phyloP scores from a whole-genome alignment of 2,888 invertebrate genomes.

The Periphyllus acericola region DNA sequence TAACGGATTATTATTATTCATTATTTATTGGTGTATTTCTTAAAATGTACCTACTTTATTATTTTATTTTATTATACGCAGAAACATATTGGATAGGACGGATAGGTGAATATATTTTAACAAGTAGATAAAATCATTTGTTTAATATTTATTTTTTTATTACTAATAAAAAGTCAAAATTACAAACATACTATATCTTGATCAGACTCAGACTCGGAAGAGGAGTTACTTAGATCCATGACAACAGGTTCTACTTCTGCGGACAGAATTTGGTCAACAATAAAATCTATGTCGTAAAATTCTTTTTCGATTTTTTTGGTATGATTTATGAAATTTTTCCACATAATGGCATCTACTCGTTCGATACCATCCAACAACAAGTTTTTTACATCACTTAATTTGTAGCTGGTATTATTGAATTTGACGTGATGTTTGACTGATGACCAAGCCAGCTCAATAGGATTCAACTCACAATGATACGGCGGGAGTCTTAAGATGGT shows the following conservation, averaged over 20 bases:
- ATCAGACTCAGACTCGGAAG: neutral
- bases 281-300: neutral
- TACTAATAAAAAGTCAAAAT: neutral
- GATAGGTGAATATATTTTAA: neutral
- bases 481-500: constrained; percentile 50
- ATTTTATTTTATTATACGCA: neutral
- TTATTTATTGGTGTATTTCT: too few species aligned
- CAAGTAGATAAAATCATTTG: constrained; percentile 7
- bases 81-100: neutral
- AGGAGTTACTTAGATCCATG: constrained; percentile 73
- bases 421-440: constrained; percentile 38
- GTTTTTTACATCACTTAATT: constrained; percentile 28
- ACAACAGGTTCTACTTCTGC: neutral
- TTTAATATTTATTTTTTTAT: constrained; percentile 2
- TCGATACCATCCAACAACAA: neutral
- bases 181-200: neutral
- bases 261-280: neutral
- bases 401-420: constrained; percentile 34
- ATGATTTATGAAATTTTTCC: constrained; percentile 6
- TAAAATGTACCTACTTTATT: neutral
- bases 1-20: too few species aligned
- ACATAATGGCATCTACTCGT: constrained; percentile 1
- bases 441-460: constrained; percentile 37
- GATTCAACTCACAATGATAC: too few species aligned
- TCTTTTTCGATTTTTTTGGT: neutral